Conservation (phyloP, 2,113 vertebrate species). For the Ageneiosus marmoratus region DNA sequence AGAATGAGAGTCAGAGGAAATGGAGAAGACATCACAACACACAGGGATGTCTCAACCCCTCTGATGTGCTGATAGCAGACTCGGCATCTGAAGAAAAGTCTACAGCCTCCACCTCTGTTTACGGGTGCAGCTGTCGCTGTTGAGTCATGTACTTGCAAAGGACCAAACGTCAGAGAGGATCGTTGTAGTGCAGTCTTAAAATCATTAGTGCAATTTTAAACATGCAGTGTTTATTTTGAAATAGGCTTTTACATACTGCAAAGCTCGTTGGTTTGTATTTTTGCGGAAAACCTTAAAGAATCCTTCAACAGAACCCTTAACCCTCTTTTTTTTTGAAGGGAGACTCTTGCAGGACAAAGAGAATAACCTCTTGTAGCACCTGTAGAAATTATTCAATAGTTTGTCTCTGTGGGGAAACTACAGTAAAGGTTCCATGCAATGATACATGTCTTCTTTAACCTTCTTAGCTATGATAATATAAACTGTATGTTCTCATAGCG, state of each 20-base stretch:
- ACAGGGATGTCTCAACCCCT: slow-evolving; percentile 63
- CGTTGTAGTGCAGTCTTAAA: background rate
- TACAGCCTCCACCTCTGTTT: slow-evolving; percentile 47
- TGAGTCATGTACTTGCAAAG: background rate
- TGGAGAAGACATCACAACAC: slow-evolving; percentile 68
- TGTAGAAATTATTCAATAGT: slow-evolving; percentile 41
- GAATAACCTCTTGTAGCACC: background rate
- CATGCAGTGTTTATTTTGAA: background rate
- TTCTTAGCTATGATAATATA: background rate
- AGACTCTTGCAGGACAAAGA: background rate
- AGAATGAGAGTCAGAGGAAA: slow-evolving; percentile 61
- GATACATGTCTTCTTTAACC: background rate
- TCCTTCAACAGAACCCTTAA: background rate
- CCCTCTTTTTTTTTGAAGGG: background rate
- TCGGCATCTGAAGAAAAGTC: slow-evolving; percentile 61
- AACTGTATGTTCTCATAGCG: background rate
- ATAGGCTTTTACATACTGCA: background rate
- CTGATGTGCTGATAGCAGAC: slow-evolving; percentile 68
- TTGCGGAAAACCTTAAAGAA: background rate
- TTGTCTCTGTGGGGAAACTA: slow-evolving; percentile 10
- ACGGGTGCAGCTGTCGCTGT: background rate
- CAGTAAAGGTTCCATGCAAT: background rate
- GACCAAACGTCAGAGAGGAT: background rate
- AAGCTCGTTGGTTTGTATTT: background rate
- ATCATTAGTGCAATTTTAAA: background rate